Percentiles rank a stretch among this genome's conserved stretches.
Evolutionary conservation across 2,888 invertebrate genomes (phyloP).

Genomic region (Malthinus seriepunctatus): DNA sequence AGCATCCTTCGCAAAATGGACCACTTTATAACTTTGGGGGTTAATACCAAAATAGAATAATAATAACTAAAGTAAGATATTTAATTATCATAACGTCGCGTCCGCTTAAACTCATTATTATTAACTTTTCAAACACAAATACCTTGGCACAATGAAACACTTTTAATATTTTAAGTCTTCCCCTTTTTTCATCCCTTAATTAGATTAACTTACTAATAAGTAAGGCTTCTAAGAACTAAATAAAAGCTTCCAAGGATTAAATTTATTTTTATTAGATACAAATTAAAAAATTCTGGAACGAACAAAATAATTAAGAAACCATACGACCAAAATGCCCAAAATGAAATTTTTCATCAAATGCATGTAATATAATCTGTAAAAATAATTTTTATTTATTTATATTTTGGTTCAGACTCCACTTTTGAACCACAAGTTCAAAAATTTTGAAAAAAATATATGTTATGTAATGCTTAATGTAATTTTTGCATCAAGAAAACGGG

Average conservation of each 20-base stretch:
- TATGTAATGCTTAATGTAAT: too few species aligned
- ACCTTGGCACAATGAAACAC: too few species aligned
- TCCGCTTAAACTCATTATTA: conserved; percentile 13
- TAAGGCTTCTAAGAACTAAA: too few species aligned
- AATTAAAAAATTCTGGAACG: neutral
- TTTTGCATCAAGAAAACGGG: too few species aligned
- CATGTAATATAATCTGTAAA: conserved; percentile 51
- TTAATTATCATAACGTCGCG: conserved; percentile 34
- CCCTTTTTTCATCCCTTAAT: too few species aligned
- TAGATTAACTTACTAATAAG: too few species aligned
- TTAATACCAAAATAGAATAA: conserved; percentile 32
- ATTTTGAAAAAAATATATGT: too few species aligned
- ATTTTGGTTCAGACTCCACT: too few species aligned
- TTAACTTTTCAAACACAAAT: too few species aligned
- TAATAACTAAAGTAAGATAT: conserved; percentile 33
- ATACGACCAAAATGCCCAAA: conserved; percentile 40
- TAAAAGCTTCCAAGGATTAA: too few species aligned
- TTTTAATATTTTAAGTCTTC: too few species aligned
- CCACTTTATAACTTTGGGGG: neutral
- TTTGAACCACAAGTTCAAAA: too few species aligned
- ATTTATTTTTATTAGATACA: conserved; percentile 3
- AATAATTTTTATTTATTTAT: conserved; percentile 20
- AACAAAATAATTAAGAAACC: conserved; percentile 26
- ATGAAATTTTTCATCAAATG: conserved; percentile 47
- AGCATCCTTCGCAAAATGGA: conserved; percentile 18